Evolutionary conservation across 2,888 invertebrate species (phyloP).

Genomic region (Drosophila incognita): DNA sequence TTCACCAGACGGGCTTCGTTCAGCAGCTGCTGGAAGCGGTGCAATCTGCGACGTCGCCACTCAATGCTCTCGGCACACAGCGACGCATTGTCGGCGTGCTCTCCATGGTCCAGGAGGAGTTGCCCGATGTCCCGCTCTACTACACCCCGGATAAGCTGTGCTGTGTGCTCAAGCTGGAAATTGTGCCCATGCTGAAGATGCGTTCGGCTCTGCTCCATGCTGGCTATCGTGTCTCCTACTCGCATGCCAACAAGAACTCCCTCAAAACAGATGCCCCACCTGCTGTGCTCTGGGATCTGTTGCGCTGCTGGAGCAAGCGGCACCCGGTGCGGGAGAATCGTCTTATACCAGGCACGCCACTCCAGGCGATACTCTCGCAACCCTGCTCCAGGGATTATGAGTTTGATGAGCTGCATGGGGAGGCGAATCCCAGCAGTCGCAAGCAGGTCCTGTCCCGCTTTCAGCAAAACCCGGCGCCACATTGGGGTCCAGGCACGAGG

Average conservation of each 20-base stretch:
- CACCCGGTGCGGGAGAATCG: constrained; percentile 89
- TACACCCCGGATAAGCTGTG: constrained; percentile 93
- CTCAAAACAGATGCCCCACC: constrained; percentile 97
- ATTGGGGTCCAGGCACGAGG: constrained; percentile 96
- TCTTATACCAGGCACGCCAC: constrained; percentile 84
- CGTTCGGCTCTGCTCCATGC: constrained; percentile 96
- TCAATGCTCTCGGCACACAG: constrained; percentile 87
- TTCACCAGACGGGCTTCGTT: constrained; percentile 93
- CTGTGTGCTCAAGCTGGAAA: constrained; percentile 89
- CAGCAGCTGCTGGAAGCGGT: constrained; percentile 87
- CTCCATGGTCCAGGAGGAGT: constrained; percentile 92
- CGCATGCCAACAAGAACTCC: constrained; percentile 94
- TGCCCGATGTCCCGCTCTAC: constrained; percentile 93
- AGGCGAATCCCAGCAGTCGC: constrained; percentile 93
- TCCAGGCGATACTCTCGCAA: constrained; percentile 86
- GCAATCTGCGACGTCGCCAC: constrained; percentile 79
- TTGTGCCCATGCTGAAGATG: constrained; percentile 88
- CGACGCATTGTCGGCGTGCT: constrained; percentile 93
- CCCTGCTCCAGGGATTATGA: constrained; percentile 85
- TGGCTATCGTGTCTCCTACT: constrained; percentile 95
- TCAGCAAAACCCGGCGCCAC: constrained; percentile 93
- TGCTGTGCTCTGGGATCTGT: constrained; percentile 95
- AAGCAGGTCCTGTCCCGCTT: constrained; percentile 90
- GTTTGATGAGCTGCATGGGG: constrained; percentile 85
- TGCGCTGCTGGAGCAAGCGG: constrained; percentile 91